Base-by-base conservation (phyloP, 2,113 vertebrate genomes). In the Ammodytes dubius region DNA sequence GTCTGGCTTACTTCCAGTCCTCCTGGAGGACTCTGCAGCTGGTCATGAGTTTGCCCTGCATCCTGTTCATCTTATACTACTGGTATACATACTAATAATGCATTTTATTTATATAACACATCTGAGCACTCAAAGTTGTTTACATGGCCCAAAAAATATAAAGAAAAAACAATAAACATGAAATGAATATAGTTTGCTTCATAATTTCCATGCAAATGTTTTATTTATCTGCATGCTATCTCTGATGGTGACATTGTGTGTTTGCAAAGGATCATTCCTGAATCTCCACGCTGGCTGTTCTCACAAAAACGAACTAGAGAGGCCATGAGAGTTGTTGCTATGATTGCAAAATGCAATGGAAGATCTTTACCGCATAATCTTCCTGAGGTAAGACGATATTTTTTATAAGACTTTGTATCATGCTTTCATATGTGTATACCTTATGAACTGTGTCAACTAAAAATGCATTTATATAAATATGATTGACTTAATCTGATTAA, bases 1-100 rank as follows among this genome's bases (percentile, higher is more conserved):
- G 71, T 17, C 53, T 77, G 86, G 82, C 83, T 0, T 88, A 83
- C 69, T 60, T 54, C 17, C 43, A 67, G 53, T 42, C 53, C 46
- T 88, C 79, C 46, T 88, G 83, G 83, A 83, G 45, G 72, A 70
- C 7, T 9, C 71, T 83, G 63, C 87, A 85, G 80, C 68, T 77
- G 27, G 49, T 49, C 61, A 70, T 70, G 72, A 83, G 72, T 46
- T 67, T 79, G 43, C 85, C 72, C 27, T 87, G 72, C 56, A 15
- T 87, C 50, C 66, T 83, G n/a, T 83, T 87, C 4, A 17, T 83
- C 63, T 72, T 50, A 7, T 87, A 73, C 45, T 9, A 76, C 66
- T 83, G 80, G 80, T 79, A 68, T 13, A 52, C 27, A 27, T 27
- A 27, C 27, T 27, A 27, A 27, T 27, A 27, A 27, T 27, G 2